Conservation (phyloP, 2,113 vertebrate genomes). For the Onychorhynchus coronatus region DNA sequence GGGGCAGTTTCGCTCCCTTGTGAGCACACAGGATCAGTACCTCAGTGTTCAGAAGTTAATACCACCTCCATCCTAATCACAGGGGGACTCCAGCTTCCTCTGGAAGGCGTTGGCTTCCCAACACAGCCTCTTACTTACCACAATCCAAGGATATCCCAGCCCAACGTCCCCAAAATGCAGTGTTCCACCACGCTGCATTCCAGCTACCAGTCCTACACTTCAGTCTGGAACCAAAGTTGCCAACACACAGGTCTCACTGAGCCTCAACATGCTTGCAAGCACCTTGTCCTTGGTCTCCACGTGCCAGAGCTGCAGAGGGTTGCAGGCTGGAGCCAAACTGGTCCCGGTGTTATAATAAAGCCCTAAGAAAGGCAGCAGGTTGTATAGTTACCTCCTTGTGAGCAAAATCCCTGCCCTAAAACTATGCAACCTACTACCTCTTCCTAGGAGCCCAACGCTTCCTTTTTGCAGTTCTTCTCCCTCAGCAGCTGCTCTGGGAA, state of each 20-base stretch:
- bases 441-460: constrained; percentile 79
- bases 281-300: background rate
- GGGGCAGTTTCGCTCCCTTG: background rate
- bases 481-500: constrained; percentile 36
- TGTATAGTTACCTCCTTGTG: constrained; percentile 85
- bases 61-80: background rate
- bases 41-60: accelerated
- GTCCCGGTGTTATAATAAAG: constrained; percentile 70
- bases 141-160: background rate
- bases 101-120: background rate
- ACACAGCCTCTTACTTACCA: background rate
- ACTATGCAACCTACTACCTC: constrained; percentile 89
- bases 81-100: background rate
- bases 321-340: constrained; percentile 17
- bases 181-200: accelerated
- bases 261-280: background rate
- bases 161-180: background rate
- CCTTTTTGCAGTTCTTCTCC: constrained; percentile 65
- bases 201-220: background rate
- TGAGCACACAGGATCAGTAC: background rate
- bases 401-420: constrained; percentile 86
- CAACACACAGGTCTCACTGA: background rate
- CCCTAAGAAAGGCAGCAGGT: constrained; percentile 86
- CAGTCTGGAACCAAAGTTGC: background rate
- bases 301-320: constrained; percentile 3